Base-by-base conservation (phyloP, 2,797 vertebrate genomes). In the Cuniculus paca region DNA sequence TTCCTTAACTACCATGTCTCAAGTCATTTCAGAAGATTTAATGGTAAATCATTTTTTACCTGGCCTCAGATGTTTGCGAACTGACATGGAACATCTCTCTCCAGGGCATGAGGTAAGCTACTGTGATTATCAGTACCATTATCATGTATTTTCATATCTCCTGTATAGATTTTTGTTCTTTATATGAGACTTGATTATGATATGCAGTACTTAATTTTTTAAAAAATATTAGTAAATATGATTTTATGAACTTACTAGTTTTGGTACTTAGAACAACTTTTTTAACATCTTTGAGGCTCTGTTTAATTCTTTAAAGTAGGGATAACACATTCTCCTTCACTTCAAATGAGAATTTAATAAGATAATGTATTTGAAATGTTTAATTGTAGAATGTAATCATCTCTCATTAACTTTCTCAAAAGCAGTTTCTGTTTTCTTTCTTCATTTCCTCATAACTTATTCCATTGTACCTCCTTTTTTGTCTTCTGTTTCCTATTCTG, bases 31-130 rank as follows among this genome's bases (percentile, higher is more conserved):
- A 72, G 99, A 99, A 95, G 99, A 99, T 96, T 99, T 99, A 98
- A 99, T 99, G 99, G 99, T 99, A 85, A 99, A 99, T 98, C 99
- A 99, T 98, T 99, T 99, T 98, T 99, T 99, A 98, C 99, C 99
- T 2, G 99, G 99, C 95, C 99, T 99, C 95, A 99, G 99, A 98
- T 99, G 99, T 99, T 99, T 99, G 96, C 99, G 99, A 61, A 98
- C 98, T 0, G 99, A 99, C 98, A 99, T 99, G 99, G 99, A 99
- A 97, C 99, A 99, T 80, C 99, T 99, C 68, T 99, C 99, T 5
- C 99, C 99, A 42, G 99, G 99, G 97, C 99, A 99, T 75, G 99
- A 99, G 99, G 99, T 99, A 96, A 98, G 95, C 48, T 56, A 0
- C 48, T 87, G 36, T 39, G 79, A 20, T 52, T 12, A 20, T 52